These are phyloP conservation scores for Eulithis prunata DNA, from an alignment of 2,888 invertebrate genomes.

Conservation along the genomic window DNA sequence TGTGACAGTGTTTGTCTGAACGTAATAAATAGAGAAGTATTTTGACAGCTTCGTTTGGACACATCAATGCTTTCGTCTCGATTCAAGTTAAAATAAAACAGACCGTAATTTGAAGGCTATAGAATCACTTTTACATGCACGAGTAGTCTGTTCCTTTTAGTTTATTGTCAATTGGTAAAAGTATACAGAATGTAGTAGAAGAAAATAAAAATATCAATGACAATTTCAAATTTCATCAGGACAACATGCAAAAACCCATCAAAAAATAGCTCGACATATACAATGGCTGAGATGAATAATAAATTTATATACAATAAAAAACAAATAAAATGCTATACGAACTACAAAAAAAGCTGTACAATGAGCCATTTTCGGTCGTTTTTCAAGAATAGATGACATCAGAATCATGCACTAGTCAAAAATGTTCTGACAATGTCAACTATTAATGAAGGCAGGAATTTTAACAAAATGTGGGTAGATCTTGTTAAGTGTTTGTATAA, in stretches of 20 bases:
- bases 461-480: no score
- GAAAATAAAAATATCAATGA: neutral
- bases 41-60: no score
- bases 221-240: constrained; percentile 50
- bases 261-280: constrained; percentile 60
- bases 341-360: constrained; percentile 15
- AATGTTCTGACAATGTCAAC: no score
- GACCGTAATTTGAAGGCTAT: neutral
- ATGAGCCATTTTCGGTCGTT: no score
- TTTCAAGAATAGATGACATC: no score
- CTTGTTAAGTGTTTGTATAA: no score
- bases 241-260: constrained; percentile 47
- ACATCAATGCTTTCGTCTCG: no score
- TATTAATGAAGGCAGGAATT: no score
- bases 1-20: no score
- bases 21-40: no score
- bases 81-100: neutral
- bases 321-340: constrained; percentile 18
- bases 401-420: no score
- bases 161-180: constrained; percentile 5
- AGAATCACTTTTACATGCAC: neutral
- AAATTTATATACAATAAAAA: constrained; percentile 19
- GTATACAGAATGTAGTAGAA: neutral
- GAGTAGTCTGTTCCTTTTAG: neutral
- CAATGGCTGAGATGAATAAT: constrained; percentile 55